Evolutionary conservation across 2,113 vertebrate genomes (phyloP), one percentile per base, ranked within the genome.

Genomic region (Notothenia coriiceps): DNA sequence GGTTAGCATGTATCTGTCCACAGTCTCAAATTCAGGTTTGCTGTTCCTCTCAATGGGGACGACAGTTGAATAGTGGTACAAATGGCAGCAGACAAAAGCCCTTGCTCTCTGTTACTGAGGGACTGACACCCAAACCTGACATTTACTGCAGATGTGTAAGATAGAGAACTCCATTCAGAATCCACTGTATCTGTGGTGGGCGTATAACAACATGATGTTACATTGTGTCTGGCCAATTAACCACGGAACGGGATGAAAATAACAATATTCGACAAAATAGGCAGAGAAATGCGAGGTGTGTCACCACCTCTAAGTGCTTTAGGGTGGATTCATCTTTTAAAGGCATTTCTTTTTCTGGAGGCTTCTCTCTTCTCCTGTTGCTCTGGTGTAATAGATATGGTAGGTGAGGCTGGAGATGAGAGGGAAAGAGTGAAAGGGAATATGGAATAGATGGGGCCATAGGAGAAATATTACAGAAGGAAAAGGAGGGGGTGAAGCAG

Each of bases 241-340:
- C 20, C 47, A 3, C 12, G 17, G 20, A 44, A 50, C 8, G 5
- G 46, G 12, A 52, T 77, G 65, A 49, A 79, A 69, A 52, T 22
- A 33, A 6, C 6, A n/a, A 35, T 62, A 25, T 56, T 67, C 59
- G 59, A 61, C 11, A 51, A 70, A 54, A 10, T 14, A 25, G 35
- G 44, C 44, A 52, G 22, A 60, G 47, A 63, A 80, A 63, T 56
- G 13, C 6, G 29, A 63, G 29, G 43, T 54, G 35, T 40, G 46
- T 59, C 68, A 10, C 40, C 54, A 64, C 64, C 46, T 74, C 17
- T 1, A 44, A 57, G 40, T 22, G 77, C 71, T 88, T 73, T 22
- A 49, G 71, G 73, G 50, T 84, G 85, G 86, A 80, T 85, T 86
- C 75, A 70, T 85, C 70, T 67, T 87, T 84, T 86, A 78, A 86